These are phyloP conservation scores for Willisornis vidua DNA, from an alignment of 2,113 vertebrate genomes.

Conservation along the genomic window DNA sequence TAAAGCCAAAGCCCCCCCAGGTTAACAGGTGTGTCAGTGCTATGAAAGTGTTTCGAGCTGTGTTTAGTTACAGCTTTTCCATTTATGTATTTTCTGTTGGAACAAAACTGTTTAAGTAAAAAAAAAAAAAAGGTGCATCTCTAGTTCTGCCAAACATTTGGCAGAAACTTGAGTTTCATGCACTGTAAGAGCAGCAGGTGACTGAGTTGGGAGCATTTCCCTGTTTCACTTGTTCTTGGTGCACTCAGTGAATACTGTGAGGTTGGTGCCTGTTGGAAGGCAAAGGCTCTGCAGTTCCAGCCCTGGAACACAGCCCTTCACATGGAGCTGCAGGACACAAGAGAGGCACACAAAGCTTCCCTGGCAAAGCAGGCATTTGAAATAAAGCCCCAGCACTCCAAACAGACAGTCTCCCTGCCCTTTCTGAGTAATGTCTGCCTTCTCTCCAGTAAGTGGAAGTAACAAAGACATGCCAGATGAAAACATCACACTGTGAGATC, in stretches of 20 bases:
- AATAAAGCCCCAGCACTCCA: constrained; percentile 78
- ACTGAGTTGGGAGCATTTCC: neutral
- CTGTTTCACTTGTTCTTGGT: neutral
- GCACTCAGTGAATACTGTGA: neutral
- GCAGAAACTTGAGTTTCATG: neutral
- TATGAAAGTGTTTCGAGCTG: neutral
- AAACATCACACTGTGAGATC: constrained; percentile 79
- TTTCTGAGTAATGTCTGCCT: constrained; percentile 88
- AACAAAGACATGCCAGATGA: constrained; percentile 80
- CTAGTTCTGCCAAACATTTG: neutral
- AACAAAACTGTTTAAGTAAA: neutral
- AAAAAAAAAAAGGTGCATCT: neutral
- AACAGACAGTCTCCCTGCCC: constrained; percentile 81
- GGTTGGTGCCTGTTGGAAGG: neutral
- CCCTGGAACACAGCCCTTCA: neutral
- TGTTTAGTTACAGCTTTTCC: neutral
- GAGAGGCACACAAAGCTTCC: constrained; percentile 38
- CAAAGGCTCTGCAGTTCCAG: neutral
- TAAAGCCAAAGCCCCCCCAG: neutral
- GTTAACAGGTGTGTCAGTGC: neutral
- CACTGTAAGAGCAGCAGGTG: neutral
- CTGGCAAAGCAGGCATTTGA: constrained; percentile 73
- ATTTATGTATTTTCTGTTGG: neutral
- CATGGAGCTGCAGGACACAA: constrained; percentile 12
- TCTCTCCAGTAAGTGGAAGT: constrained; percentile 78